Evolutionary conservation across 2,797 vertebrate species (phyloP).

Genomic region (Basileuterus tristriatus): DNA sequence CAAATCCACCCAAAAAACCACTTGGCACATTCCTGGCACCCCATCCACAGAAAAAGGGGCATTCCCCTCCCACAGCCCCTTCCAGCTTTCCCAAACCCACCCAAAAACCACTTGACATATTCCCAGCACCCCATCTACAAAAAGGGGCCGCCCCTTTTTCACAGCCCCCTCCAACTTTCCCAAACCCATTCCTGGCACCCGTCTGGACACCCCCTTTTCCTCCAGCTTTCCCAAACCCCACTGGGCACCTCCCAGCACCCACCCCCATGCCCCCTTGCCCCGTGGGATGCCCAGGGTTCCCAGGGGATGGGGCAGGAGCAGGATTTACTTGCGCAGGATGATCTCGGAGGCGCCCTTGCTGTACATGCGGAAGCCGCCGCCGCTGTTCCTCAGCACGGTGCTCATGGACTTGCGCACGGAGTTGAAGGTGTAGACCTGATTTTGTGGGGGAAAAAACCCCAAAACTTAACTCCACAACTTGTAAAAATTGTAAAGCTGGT

Average conservation of each 20-base stretch:
- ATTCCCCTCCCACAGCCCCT: accelerated
- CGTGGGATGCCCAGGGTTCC: no score
- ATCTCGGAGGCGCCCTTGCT: slow-evolving; percentile 99
- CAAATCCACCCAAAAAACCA: background rate
- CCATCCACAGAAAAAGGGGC: accelerated
- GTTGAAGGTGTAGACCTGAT: slow-evolving; percentile 97
- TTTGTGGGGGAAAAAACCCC: background rate
- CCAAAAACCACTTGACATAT: background rate
- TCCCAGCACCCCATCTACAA: background rate
- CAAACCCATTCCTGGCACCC: background rate
- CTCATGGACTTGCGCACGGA: slow-evolving; percentile 98
- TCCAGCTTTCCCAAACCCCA: background rate
- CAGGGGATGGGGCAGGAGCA: accelerated
- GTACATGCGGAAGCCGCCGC: slow-evolving; percentile 91
- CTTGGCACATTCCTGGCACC: accelerated
- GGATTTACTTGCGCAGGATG: slow-evolving; percentile 89
- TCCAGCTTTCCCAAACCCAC: accelerated
- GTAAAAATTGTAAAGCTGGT: background rate
- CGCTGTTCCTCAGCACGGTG: slow-evolving; percentile 86
- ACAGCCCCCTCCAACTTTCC: background rate
- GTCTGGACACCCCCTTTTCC: no score
- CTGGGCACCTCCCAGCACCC: background rate
- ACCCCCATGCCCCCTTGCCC: no score
- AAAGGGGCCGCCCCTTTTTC: background rate
- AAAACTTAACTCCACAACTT: background rate